phyloP scores from a whole-genome alignment of 2,888 invertebrate species.

The Tethea ocularis region DNA sequence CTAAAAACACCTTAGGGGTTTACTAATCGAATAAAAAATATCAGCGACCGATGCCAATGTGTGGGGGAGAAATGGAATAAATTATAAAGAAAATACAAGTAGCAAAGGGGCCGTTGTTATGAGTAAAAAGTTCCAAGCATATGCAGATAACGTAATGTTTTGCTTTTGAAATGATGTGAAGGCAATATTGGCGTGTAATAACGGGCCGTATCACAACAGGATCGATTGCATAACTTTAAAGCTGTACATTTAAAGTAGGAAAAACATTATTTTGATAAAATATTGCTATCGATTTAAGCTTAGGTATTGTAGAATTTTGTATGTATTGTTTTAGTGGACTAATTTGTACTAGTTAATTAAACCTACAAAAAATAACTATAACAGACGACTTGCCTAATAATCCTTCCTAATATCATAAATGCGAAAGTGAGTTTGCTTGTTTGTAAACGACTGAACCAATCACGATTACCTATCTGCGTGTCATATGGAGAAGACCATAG shows the following conservation, averaged over 20 bases:
- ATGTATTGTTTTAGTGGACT: too few relatives aligned
- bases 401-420: too few relatives aligned
- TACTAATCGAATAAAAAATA: conserved; percentile 86
- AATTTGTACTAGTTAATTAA: too few relatives aligned
- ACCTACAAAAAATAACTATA: too few relatives aligned
- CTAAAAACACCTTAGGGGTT: conserved; percentile 85
- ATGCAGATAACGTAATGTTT: conserved; percentile 69
- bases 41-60: conserved; percentile 84
- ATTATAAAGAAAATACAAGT: conserved; percentile 83
- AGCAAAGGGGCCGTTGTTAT: conserved; percentile 76
- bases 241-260: neutral
- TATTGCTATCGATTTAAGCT: neutral
- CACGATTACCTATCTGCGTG: too few relatives aligned
- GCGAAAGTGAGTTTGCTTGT: too few relatives aligned
- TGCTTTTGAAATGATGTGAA: conserved; percentile 61
- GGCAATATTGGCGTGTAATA: conserved; percentile 55
- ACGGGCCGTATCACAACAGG: conserved; percentile 16
- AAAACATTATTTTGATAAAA: neutral
- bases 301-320: neutral
- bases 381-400: too few relatives aligned
- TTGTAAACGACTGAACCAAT: too few relatives aligned
- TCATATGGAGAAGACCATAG: too few relatives aligned
- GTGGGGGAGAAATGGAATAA: conserved; percentile 82
- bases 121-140: conserved; percentile 74
- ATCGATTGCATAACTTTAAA: conserved; percentile 8